Evolutionary conservation across 2,888 invertebrate species (phyloP), one percentile per base, ranked within the genome.

Genomic region (Polyommatus icarus): DNA sequence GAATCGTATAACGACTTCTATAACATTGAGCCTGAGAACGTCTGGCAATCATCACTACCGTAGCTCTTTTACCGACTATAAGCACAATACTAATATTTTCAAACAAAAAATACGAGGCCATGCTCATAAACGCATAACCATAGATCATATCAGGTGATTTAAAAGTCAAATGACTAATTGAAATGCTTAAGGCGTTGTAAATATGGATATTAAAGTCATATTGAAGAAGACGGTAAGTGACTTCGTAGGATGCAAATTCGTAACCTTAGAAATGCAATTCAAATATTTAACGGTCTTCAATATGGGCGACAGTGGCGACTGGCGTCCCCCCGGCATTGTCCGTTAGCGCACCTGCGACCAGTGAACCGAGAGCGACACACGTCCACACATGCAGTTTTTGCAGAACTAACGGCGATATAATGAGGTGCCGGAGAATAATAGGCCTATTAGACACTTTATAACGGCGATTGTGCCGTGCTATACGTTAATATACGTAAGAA

Each of bases 321-420:
- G 71, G 76, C 40, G 81, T 80, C 83, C 80, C 80, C 81, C 80
- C 79, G 81, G 80, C 80, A 80, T 81, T 79, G 80, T 80, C 93
- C 93, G 93, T 93, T 94, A 93, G 89, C 89, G 92, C 93, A 93
- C 93, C 93, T 93, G 93, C 91, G 85, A 86, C 87, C 91, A 93
- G 85, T 92, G 92, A 92, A 89, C 91, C 90, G 92, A 89, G 86
- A 87, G 90, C 89, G 92, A 91, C 92, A 88, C 85, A 76, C 83
- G 84, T 78, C 82, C 84, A 83, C 88, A 89, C 86, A 80, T 78
- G 78, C 79, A 80, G 71, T 80, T 81, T 80, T 81, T 80, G 78
- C 80, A 76, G 80, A 57, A 59, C 77, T 77, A 73, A 71, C 77
- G 77, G 71, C 50, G 36, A 24, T 54, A 67, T 67, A 67, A 67